Evolutionary conservation across 2,797 vertebrate species (phyloP).

Genomic region (Dallia pectoralis): DNA sequence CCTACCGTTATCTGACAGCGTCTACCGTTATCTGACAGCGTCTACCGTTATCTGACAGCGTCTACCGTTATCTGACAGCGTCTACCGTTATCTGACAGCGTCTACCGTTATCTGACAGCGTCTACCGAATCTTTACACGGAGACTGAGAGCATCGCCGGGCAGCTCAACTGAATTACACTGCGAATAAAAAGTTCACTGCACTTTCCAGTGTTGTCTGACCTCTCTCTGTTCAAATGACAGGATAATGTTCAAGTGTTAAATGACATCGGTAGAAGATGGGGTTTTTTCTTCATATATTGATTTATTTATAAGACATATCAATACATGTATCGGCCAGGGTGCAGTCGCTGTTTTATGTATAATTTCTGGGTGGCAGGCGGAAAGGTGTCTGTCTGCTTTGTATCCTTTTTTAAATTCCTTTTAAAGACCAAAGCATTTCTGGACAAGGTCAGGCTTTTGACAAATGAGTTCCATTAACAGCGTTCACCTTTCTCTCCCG

Average conservation of each 20-base stretch:
- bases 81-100: no score
- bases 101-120: no score
- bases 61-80: no score
- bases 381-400: background rate
- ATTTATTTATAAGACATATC: background rate
- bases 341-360: background rate
- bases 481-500: constrained; percentile 38
- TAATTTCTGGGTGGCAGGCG: background rate
- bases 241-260: background rate
- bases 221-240: background rate
- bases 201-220: background rate
- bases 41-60: no score
- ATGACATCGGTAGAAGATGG: background rate
- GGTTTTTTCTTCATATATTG: background rate
- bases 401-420: constrained; percentile 5
- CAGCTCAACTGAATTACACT: background rate
- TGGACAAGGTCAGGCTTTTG: constrained; percentile 52
- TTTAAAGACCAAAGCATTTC: constrained; percentile 39
- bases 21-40: no score
- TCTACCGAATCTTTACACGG: background rate
- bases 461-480: constrained; percentile 56
- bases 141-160: background rate
- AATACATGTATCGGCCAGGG: no score
- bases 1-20: no score
- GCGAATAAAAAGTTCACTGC: background rate